Evolutionary conservation across 2,797 vertebrate genomes (phyloP).

Genomic region (Rhabdophis nuchalis): DNA sequence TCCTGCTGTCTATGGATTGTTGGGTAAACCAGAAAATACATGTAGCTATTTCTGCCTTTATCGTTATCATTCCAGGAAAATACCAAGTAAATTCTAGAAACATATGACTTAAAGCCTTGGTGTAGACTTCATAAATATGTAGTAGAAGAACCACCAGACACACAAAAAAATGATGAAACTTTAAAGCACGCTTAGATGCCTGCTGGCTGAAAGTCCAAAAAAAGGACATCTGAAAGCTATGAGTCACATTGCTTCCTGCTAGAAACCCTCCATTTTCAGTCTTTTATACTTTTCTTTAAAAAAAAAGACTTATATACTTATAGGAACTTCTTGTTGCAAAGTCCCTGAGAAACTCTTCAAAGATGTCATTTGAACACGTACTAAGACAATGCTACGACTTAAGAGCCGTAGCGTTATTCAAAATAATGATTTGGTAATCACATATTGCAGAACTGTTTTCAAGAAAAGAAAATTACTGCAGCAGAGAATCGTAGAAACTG

Average conservation of each 20-base stretch:
- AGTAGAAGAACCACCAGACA: not conserved
- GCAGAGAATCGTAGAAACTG: not conserved
- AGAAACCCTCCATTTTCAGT: not conserved
- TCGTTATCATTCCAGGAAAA: not conserved
- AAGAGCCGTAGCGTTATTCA: not conserved
- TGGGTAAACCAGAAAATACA: conserved; percentile 2
- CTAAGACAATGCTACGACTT: not conserved
- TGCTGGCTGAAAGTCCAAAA: not conserved
- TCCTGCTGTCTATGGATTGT: not conserved
- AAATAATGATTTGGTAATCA: not conserved
- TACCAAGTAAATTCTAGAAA: not conserved
- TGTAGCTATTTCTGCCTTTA: not conserved
- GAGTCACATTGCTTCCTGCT: not conserved
- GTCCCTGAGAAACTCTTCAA: not conserved
- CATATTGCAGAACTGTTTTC: not conserved
- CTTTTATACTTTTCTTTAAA: not conserved
- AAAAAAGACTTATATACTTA: not conserved
- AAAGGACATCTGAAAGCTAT: not conserved
- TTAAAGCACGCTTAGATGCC: not conserved
- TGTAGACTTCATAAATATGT: not conserved
- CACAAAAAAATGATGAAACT: not conserved
- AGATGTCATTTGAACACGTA: not conserved
- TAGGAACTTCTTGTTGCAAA: not conserved
- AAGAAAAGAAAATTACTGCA: not conserved
- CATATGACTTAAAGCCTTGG: not conserved